Evolutionary conservation across 2,113 vertebrate genomes (phyloP).

Genomic region (Misgurnus mizolepis): DNA sequence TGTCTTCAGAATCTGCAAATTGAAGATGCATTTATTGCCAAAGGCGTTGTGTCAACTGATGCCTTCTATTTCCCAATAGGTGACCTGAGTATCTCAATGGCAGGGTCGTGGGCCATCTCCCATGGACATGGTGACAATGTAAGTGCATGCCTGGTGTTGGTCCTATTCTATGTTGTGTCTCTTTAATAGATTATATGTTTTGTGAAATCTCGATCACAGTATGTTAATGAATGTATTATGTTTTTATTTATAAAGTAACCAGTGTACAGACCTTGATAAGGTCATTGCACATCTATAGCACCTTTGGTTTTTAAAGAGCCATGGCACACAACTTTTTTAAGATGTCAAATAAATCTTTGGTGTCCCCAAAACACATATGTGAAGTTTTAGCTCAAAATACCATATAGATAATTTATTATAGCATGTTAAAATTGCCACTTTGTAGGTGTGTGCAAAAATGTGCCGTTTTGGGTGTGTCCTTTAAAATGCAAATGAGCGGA

Average conservation of each 20-base stretch:
- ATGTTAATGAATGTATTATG: too few species aligned
- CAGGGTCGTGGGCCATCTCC: conserved; percentile 75
- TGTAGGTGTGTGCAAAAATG: too few species aligned
- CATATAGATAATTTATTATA: too few species aligned
- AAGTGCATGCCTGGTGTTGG: conserved; percentile 52
- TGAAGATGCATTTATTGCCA: not conserved
- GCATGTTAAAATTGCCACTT: too few species aligned
- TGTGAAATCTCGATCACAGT: too few species aligned
- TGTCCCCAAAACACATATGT: too few species aligned
- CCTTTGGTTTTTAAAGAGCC: conserved; percentile 43
- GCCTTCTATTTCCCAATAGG: conserved; percentile 40
- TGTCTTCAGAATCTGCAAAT: not conserved
- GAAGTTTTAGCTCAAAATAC: too few species aligned
- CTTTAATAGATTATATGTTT: not conserved
- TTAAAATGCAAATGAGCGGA: too few species aligned
- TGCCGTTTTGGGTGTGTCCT: too few species aligned
- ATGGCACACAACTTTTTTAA: too few species aligned
- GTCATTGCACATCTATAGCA: conserved; percentile 40
- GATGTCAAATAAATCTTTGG: too few species aligned
- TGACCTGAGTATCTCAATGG: conserved; percentile 73
- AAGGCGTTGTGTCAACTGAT: not conserved
- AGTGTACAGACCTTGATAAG: not conserved
- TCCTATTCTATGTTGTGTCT: not conserved
- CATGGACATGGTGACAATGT: conserved; percentile 57
- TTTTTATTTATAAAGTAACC: not conserved